Percentiles rank a stretch among this genome's conserved stretches.
phyloP scores from a whole-genome alignment of 2,888 invertebrate genomes.

The Leptura quadrifasciata region DNA sequence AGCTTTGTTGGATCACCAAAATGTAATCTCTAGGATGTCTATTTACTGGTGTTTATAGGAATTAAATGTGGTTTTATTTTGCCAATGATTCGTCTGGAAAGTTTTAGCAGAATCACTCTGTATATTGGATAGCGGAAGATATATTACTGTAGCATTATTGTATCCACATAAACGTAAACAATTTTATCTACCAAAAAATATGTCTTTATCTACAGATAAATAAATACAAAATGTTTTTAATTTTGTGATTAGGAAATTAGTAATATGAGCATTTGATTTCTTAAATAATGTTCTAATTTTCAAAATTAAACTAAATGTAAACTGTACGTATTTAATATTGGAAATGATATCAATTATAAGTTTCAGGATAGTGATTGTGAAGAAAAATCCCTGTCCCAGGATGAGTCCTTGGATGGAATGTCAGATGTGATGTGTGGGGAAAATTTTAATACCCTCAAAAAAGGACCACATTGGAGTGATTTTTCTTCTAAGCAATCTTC shows the following conservation, averaged over 20 bases:
- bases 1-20: too few species aligned
- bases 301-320: neutral
- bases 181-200: slow-evolving; percentile 7
- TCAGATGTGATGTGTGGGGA: slow-evolving; percentile 88
- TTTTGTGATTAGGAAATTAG: neutral
- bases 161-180: neutral
- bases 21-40: too few species aligned
- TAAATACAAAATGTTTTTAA: neutral
- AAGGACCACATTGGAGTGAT: slow-evolving; percentile 80
- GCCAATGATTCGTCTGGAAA: too few species aligned
- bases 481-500: slow-evolving; percentile 76
- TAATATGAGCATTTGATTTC: neutral
- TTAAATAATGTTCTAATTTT: neutral
- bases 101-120: too few species aligned
- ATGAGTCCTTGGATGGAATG: slow-evolving; percentile 84
- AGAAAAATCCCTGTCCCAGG: slow-evolving; percentile 86
- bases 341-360: slow-evolving; percentile 30
- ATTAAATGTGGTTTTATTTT: too few species aligned
- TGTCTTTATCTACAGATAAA: neutral
- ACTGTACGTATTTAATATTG: neutral
- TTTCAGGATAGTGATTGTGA: slow-evolving; percentile 90
- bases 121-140: neutral
- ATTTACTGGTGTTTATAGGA: too few species aligned
- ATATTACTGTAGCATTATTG: neutral
- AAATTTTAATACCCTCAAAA: slow-evolving; percentile 89